A percentile compares a stretch with the other conserved stretches of the same genome.
These are phyloP conservation scores for Noctilio leporinus DNA, from an alignment of 2,113 vertebrate species.

Conservation along the genomic window DNA sequence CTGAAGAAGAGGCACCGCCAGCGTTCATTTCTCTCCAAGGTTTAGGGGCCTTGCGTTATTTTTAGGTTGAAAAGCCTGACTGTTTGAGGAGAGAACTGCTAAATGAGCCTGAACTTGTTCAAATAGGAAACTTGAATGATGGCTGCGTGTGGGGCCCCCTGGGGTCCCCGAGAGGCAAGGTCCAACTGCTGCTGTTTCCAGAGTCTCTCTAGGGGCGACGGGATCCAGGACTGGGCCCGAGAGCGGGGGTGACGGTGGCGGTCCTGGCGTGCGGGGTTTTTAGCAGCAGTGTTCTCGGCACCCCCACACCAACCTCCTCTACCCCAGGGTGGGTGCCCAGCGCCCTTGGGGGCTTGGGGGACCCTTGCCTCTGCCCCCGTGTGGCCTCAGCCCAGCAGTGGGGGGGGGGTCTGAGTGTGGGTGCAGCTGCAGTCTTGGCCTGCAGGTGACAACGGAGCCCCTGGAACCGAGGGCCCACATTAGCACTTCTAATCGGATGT, in stretches of 20 bases:
- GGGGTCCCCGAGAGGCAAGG: rapidly evolving
- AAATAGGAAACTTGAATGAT: background rate
- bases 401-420: background rate
- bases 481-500: background rate
- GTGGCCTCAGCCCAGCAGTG: rapidly evolving
- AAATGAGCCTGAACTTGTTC: background rate
- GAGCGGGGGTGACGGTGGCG: rapidly evolving
- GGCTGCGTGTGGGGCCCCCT: background rate
- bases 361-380: rapidly evolving
- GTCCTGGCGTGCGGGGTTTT: rapidly evolving
- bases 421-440: background rate
- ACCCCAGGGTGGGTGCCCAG: background rate
- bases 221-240: background rate
- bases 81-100: background rate
- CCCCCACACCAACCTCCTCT: background rate
- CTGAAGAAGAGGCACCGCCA: rapidly evolving
- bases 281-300: rapidly evolving
- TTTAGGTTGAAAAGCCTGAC: background rate
- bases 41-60: background rate
- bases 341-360: background rate
- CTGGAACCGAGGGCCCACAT: background rate
- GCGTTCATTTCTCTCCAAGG: background rate
- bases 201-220: rapidly evolving
- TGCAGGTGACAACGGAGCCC: constrained; percentile 18
- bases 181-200: rapidly evolving